Percentiles rank a stretch among this genome's conserved stretches.
phyloP scores from a whole-genome alignment of 2,888 invertebrate genomes.

The Choristoneura rosaceana region DNA sequence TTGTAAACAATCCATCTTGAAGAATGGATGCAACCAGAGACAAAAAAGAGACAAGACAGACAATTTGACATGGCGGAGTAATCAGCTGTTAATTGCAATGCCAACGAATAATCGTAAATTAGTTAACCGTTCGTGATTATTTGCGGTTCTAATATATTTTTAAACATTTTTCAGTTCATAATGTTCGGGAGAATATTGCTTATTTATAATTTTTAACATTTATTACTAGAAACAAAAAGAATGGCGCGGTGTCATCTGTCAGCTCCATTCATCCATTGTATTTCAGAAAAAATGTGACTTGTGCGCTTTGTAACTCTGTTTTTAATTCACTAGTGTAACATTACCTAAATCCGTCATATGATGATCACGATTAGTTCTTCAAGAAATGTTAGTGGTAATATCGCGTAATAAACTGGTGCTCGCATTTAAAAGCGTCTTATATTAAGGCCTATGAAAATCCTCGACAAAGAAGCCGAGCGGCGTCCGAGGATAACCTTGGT shows the following conservation, averaged over 20 bases:
- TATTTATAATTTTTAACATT: conserved; percentile 47
- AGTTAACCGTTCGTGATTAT: conserved; percentile 54
- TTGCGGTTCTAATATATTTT: conserved; percentile 49
- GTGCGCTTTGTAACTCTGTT: conserved; percentile 76
- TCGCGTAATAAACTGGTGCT: conserved; percentile 52
- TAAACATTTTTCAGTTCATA: conserved; percentile 48
- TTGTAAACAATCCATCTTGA: conserved; percentile 18
- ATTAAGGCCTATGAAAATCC: conserved; percentile 64
- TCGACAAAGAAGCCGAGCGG: conserved; percentile 79
- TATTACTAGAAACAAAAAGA: conserved; percentile 58
- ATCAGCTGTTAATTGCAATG: conserved; percentile 84
- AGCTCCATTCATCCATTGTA: conserved; percentile 82
- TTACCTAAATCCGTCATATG: conserved; percentile 62
- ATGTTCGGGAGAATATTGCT: conserved; percentile 46
- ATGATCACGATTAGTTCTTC: conserved; percentile 60
- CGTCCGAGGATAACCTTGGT: conserved; percentile 70
- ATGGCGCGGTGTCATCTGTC: conserved; percentile 84
- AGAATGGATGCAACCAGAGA: conserved; percentile 49
- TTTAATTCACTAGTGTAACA: conserved; percentile 70
- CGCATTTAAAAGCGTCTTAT: conserved; percentile 54
- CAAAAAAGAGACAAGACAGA: conserved; percentile 44
- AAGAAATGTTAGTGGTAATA: conserved; percentile 53
- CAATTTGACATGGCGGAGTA: conserved; percentile 78
- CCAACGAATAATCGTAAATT: conserved; percentile 66
- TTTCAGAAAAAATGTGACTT: conserved; percentile 83